Evolutionary conservation across 2,888 invertebrate genomes (phyloP), one percentile per base, ranked within the genome.

Genomic region (Piscicola geometra): DNA sequence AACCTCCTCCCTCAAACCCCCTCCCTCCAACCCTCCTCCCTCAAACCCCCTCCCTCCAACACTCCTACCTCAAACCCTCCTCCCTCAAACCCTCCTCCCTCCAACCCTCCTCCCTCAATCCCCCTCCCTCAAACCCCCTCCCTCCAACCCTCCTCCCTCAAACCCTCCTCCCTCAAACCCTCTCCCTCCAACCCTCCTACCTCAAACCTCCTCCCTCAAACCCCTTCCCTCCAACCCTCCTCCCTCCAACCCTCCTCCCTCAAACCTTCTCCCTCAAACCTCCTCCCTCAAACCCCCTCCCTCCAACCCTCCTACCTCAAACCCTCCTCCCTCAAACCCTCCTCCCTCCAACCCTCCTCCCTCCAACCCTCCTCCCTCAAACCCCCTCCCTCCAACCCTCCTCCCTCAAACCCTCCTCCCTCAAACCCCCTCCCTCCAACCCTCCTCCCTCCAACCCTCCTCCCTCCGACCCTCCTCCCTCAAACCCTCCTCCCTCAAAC

Each of bases 141-240:
- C n/a, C 12, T n/a, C 25, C 5, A 5, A 18, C n/a, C 21, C 9
- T n/a, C 96, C 90, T 15, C 94, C 94, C 71, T 93, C 93, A 82
- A 93, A 93, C 79, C 18, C 33, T 18, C 36, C n/a, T 50, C 9
- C n/a, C 18, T n/a, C 71, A 30, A 12, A 50, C n/a, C 50, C 15
- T 1, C 36, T 25, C 25, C 36, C 35, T 47, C 50, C 9, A 47
- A 47, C 9, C 21, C 9, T 15, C 21, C 21, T 47, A 47, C 9
- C 9, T 15, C 9, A 15, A 9, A 15, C 21, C 12, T 15, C 9
- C 9, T 15, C 21, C 21, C 21, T 47, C 50, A 47, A 18, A 3
- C 60, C 9, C 25, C 9, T 5, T n/a, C n/a, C n/a, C n/a, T n/a
- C n/a, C n/a, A n/a, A n/a, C n/a, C n/a, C n/a, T n/a, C n/a, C n/a